Percentiles rank a stretch among this genome's conserved stretches.
These are phyloP conservation scores for Chelonus insularis DNA, from an alignment of 1,140 invertebrate species.

Conservation along the genomic window DNA sequence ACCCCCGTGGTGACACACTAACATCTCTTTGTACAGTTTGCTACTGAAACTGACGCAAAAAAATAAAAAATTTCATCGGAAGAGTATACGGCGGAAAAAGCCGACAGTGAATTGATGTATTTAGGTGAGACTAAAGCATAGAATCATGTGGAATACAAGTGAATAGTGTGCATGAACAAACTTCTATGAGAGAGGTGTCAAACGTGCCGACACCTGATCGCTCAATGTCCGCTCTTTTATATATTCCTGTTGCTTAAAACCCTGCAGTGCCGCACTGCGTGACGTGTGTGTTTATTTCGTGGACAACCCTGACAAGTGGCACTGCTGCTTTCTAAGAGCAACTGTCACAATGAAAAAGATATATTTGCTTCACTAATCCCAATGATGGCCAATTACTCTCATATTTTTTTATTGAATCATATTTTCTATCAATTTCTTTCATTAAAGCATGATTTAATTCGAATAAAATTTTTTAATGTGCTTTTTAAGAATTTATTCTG, in stretches of 20 bases:
- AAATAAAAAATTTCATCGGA: slow-evolving; percentile 11
- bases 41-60: slow-evolving; percentile 28
- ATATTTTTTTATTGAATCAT: no score
- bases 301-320: slow-evolving; percentile 19
- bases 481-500: no score
- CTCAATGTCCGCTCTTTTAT: slow-evolving; percentile 32
- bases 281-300: slow-evolving; percentile 24
- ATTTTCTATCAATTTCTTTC: no score
- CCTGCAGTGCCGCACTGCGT: slow-evolving; percentile 7
- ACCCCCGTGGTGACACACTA: slow-evolving; percentile 25
- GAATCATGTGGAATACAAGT: slow-evolving; percentile 3
- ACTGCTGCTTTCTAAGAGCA: slow-evolving; percentile 3
- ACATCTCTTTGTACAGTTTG: background rate
- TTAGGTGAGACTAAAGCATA: background rate
- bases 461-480: no score
- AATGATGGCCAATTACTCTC: background rate
- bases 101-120: slow-evolving; percentile 22
- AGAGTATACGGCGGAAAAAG: background rate
- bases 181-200: slow-evolving; percentile 42
- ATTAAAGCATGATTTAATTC: no score
- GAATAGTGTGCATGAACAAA: slow-evolving; percentile 26
- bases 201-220: slow-evolving; percentile 46
- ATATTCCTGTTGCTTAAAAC: slow-evolving; percentile 2
- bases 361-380: background rate
- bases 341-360: background rate